phyloP scores from a whole-genome alignment of 2,888 invertebrate species.

The Caenorhabditis plicata region DNA sequence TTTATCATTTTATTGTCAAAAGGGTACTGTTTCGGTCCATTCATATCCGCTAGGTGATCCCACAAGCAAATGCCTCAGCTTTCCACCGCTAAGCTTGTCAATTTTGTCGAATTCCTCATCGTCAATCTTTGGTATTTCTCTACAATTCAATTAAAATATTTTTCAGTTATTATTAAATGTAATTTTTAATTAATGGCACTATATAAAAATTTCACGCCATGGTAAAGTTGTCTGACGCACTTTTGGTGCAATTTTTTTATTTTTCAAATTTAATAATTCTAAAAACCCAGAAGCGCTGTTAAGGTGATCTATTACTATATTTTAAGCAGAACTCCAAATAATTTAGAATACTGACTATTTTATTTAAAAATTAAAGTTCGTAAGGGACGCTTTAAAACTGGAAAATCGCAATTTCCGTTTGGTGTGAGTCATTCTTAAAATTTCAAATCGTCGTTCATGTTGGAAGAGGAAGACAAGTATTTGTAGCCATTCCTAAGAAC shows the following conservation, averaged over 20 bases:
- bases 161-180: background rate
- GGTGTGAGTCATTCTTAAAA: too few species aligned
- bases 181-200: background rate
- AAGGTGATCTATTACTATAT: too few species aligned
- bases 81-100: constrained; percentile 57
- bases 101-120: constrained; percentile 59
- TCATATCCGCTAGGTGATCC: constrained; percentile 65
- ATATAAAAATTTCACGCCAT: constrained; percentile 1
- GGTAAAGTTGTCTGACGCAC: background rate
- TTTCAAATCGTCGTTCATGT: too few species aligned
- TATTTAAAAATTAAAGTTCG: too few species aligned
- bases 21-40: constrained; percentile 59
- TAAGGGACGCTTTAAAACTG: too few species aligned
- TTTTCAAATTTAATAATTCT: background rate
- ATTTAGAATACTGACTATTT: too few species aligned
- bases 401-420: too few species aligned
- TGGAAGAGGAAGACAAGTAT: too few species aligned
- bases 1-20: background rate
- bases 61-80: constrained; percentile 61
- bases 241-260: too few species aligned
- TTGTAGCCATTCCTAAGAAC: too few species aligned
- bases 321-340: too few species aligned
- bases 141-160: constrained; percentile 8
- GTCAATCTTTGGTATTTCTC: constrained; percentile 60
- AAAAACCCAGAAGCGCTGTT: background rate